Base-by-base conservation (phyloP, 2,113 vertebrate species). In the Electrona antarctica region DNA sequence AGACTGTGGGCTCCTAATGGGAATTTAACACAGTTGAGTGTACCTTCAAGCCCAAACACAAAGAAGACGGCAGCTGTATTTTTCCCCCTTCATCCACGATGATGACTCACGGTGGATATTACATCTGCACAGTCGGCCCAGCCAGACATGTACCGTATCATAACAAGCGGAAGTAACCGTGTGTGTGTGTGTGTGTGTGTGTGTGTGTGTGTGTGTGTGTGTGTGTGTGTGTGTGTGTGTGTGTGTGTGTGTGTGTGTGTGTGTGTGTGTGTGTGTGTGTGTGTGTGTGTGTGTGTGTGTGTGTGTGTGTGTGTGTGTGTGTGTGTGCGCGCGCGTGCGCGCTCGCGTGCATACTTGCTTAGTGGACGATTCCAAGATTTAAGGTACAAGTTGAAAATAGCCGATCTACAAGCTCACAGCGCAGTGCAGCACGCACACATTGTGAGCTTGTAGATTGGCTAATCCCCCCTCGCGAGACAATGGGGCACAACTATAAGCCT, bases 91-190 rank as follows among this genome's bases (percentile, higher is more conserved):
- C 57, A 47, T 69, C 62, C 33, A 47, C 21, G 64, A 74, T 64
- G 69, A 85, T 87, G 88, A 85, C 80, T 85, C 83, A 85, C 62
- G 28, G 69, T 73, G 76, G 73, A 85, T 81, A 84, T 87, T 84
- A 82, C 78, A 84, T 85, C 76, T 81, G 60, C 60, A 8, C 67
- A 49, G 79, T 76, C 57, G n/a, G 78, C 45, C 7, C 52, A 64
- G 67, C 62, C 55, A 41, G 10, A 77, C 77, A 64, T 78, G 86
- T 76, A 78, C 86, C 78, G 86, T 76, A 78, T 87, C 78, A 87
- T 77, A 80, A 21, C 21, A 21, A 74, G 80, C 54, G 41, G 63
- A 73, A 75, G 13, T 63, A 41, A 70, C 64, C 63, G 11, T 11
- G 7, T 29, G 52, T 14, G 6, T 50, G 46, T 49, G 15, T 50